Percentiles rank a stretch among this genome's conserved stretches.
These are phyloP conservation scores for Aspidoscelis tigris DNA, from an alignment of 2,113 vertebrate species.

Conservation along the genomic window DNA sequence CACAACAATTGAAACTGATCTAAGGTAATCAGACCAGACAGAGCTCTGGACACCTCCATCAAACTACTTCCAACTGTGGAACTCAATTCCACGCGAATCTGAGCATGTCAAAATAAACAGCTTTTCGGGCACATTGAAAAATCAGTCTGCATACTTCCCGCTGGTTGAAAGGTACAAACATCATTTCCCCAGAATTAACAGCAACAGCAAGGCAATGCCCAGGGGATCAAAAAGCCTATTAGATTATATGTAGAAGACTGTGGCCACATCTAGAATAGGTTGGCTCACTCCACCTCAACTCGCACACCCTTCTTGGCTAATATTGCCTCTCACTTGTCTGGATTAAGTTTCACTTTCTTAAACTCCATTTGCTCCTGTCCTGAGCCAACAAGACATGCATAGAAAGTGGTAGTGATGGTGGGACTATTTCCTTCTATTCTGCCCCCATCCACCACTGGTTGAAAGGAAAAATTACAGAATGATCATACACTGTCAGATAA, in stretches of 20 bases:
- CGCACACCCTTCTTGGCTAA: neutral
- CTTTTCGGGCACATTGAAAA: too few species aligned
- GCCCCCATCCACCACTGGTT: neutral
- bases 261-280: neutral
- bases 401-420: constrained; percentile 15
- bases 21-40: too few species aligned
- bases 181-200: neutral
- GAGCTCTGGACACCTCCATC: too few species aligned
- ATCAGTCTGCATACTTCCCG: neutral
- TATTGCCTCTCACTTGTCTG: neutral
- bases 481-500: constrained; percentile 30
- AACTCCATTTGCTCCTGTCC: neutral
- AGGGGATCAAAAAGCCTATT: too few species aligned
- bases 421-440: constrained; percentile 32
- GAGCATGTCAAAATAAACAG: too few species aligned
- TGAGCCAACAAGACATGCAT: constrained; percentile 36
- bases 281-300: neutral
- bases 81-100: too few species aligned
- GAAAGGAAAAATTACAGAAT: constrained; percentile 21
- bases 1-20: too few species aligned
- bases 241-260: neutral
- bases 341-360: neutral
- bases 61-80: too few species aligned
- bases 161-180: constrained; percentile 49
- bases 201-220: too few species aligned